Evolutionary conservation across 2,797 vertebrate species (phyloP).

Genomic region (Pseudotriccus pelzelni): DNA sequence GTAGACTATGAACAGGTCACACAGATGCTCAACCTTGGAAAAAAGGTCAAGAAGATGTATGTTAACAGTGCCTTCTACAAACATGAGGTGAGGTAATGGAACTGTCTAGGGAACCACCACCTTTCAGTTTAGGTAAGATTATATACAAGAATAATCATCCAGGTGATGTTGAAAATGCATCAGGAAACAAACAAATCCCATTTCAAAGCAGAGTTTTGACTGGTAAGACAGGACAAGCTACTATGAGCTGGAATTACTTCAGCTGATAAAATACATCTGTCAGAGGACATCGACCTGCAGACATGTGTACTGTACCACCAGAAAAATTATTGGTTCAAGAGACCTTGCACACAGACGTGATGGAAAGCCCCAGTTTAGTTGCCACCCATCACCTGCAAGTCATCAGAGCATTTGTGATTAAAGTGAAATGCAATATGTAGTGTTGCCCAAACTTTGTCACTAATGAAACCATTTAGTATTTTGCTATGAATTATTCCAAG

Average conservation of each 20-base stretch:
- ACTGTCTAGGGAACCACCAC: not conserved
- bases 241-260: not conserved
- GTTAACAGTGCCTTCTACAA: not conserved
- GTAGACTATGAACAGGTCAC: not conserved
- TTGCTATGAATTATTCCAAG: not conserved
- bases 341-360: not conserved
- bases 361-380: not conserved
- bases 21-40: not conserved
- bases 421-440: not conserved
- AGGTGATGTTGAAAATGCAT: not conserved
- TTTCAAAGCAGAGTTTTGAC: not conserved
- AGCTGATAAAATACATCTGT: not conserved
- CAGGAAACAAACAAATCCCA: not conserved
- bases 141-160: not conserved
- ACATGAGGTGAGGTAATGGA: not conserved
- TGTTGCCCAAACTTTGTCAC: not conserved
- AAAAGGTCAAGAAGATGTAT: not conserved
- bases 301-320: not conserved
- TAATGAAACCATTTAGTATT: not conserved
- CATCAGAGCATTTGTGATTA: not conserved
- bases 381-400: accelerated
- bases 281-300: not conserved
- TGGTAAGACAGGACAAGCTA: not conserved
- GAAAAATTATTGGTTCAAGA: not conserved
- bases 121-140: not conserved